Evolutionary conservation across 2,888 invertebrate genomes (phyloP), one percentile per base, ranked within the genome.

Genomic region (Noctua pronuba): DNA sequence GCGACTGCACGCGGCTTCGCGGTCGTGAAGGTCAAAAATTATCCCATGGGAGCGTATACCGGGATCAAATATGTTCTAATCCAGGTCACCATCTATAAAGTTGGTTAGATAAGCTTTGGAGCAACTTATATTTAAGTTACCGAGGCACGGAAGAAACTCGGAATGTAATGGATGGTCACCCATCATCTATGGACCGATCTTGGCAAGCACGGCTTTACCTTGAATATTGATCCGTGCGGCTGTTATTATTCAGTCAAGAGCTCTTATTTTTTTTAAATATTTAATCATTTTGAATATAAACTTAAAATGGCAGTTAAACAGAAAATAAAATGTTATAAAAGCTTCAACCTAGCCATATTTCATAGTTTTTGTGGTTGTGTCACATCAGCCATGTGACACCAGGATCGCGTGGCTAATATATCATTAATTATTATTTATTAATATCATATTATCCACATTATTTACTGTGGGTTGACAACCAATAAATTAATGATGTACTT

Each of bases 351-450:
- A 44, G 49, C 49, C 6, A 24, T 52, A 24, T 52, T 67, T 28
- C 6, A 18, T 41, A 10, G 41, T 8, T 18, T 55, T 13, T 44
- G 55, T 72, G 24, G 31, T 72, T 31, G 18, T 73, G 16, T 1
- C 13, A 24, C 8, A 72, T 31, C 24, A 72, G 24, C 2, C 31
- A n/a, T 31, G 73, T 73, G 41, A 52, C 28, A 70, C 52, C 28
- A 24, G 21, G 28, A 24, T 60, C 28, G 24, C 46, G 28, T 49
- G 38, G 10, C 31, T 24, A 38, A 38, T 73, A 8, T 10, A 74
- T 16, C 46, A 41, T 31, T 16, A 41, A 11, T 62, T 41, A 31
- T 72, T 75, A 21, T 73, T 75, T 31, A 73, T 60, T 62, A 38
- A 49, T 31, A 75, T 38, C 35, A 18, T 70, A 46, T 46, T n/a